Evolutionary conservation across 2,113 vertebrate genomes (phyloP), one percentile per base, ranked within the genome.

Genomic region (Hemiprocne comata): DNA sequence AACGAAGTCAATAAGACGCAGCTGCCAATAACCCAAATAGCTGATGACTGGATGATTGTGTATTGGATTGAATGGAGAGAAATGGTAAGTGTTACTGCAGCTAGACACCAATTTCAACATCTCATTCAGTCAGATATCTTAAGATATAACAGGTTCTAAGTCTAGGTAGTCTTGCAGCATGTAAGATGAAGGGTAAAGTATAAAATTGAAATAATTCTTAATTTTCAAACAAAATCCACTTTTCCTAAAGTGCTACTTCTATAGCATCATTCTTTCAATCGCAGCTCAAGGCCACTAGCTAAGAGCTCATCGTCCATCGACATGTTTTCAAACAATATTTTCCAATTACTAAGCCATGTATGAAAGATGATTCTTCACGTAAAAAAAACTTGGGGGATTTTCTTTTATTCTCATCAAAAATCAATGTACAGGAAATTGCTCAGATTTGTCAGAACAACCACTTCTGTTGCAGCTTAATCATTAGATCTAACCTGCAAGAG

Each of bases 261-360:
- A 57, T 26, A 57, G 31, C 33, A 71, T 72, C 72, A 87, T 89
- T 93, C 54, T 77, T 95, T 89, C 54, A 70, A 44, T 90, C 11
- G 1, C 65, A 67, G 61, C 33, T 72, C 53, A 42, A 53, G 80
- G 55, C 57, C 69, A 65, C 33, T 53, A 74, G 69, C 73, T 93
- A 96, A 94, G 65, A 90, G 73, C 79, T 92, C 53, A 58, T 60
- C 65, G 51, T 81, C 65, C 92, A 93, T 89, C 3, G 76, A 87
- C 89, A 92, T 44, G 65, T 95, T 95, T 91, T 87, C 69, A 77
- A 94, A 95, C 73, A 75, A 15, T 91, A 94, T 87, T 95, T 97
- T 57, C 80, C 86, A 89, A 18, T 94, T 90, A 78, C 76, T 82
- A 89, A 91, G 53, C 65, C 57, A 19, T 18, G 19, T 86, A 67